Base-by-base conservation (phyloP, 2,888 invertebrate genomes). In the Stenolophus ochropezus region DNA sequence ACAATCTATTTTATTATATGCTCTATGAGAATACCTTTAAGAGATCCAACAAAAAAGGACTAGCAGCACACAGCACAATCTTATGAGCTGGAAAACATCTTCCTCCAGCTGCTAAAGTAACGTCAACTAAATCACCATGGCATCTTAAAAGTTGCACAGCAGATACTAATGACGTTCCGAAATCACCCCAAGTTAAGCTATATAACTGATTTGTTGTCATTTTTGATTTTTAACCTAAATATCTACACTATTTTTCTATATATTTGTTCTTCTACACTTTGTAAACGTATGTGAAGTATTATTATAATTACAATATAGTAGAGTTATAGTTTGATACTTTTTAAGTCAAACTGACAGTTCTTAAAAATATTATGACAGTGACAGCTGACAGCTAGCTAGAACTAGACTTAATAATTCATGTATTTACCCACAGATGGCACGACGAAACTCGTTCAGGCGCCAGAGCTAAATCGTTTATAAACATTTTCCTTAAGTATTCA, bases 111-210 rank as follows among this genome's bases (percentile, higher is more conserved):
- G 92, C 92, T 85, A 93, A 86, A 82, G 93, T 93, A 84, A 93
- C 92, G 86, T 93, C 93, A 74, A 92, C 92, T 77, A 93, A 88
- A 89, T 93, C 93, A 82, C 91, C 92, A 87, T 92, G 92, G 85
- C 92, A 92, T 86, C 92, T 90, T 83, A 93, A 88, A 85, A 91
- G 88, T 88, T 92, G 92, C 84, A 92, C 92, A 71, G 92, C 91
- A 86, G 92, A 91, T 83, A 92, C 90, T 85, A 93, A 88, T 83
- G 92, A 92, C 78, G 92, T 91, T 84, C 92, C 91, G 86, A 92
- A 93, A 87, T 93, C 92, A 86, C 92, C 92, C 93, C 93, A 93
- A 79, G 92, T 91, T 86, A 93, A 89, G 86, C 92, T 92, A 87
- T 92, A 92, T 84, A 92, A 88, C 85, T 92, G 92, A 85, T 90